A percentile compares a stretch with the other conserved stretches of the same genome.
phyloP scores from a whole-genome alignment of 2,797 vertebrate genomes.

The Helarctos malayanus region DNA sequence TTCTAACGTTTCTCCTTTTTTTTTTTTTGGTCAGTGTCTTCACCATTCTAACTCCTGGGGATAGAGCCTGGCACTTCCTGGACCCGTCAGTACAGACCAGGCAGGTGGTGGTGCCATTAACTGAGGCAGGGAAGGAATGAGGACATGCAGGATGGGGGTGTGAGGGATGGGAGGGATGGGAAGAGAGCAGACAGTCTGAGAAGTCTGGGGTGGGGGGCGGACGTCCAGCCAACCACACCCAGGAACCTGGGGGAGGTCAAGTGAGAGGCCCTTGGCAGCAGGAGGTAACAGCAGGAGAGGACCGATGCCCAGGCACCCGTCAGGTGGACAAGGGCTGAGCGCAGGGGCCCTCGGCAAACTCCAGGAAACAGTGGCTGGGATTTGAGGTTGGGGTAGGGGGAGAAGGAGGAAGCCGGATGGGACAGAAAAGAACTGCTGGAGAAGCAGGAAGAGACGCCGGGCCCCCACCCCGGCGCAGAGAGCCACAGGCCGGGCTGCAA shows the following conservation, averaged over 20 bases:
- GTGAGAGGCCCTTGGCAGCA: no score
- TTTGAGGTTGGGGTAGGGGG: not conserved
- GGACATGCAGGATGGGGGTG: not conserved
- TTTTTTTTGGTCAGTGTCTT: no score
- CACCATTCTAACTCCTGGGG: not conserved
- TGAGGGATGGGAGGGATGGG: not conserved
- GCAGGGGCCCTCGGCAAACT: not conserved
- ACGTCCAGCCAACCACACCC: not conserved
- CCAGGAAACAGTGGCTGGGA: not conserved
- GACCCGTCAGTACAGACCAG: not conserved
- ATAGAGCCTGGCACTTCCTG: not conserved
- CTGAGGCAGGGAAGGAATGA: not conserved
- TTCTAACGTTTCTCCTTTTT: not conserved
- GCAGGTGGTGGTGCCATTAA: not conserved
- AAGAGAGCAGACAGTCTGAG: not conserved
- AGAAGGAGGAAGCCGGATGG: not conserved
- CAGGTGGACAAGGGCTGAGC: not conserved
- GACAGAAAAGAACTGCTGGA: not conserved
- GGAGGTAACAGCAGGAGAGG: not conserved
- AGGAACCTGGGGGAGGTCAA: not conserved
- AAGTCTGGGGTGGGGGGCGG: not conserved
- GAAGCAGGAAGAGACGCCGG: not conserved
- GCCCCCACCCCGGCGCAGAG: not conserved
- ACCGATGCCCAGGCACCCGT: not conserved
- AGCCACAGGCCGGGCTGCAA: not conserved